These are phyloP conservation scores for Hapalemur alaotrensis DNA, from an alignment of 2,797 vertebrate species.

Conservation along the genomic window DNA sequence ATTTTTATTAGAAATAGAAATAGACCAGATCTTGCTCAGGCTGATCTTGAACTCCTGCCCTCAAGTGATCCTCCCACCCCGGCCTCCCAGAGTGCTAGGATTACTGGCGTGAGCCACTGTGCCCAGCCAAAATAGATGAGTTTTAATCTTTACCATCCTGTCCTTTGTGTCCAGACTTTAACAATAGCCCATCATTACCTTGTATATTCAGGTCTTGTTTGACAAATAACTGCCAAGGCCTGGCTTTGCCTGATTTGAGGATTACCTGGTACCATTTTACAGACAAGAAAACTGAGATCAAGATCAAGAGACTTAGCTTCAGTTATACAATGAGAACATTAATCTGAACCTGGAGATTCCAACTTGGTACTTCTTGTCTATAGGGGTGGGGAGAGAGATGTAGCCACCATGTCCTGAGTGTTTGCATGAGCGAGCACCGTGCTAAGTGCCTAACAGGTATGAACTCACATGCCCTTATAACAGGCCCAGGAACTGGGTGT, in stretches of 20 bases:
- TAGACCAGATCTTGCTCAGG: too few relatives aligned
- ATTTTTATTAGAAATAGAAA: too few relatives aligned
- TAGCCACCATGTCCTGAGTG: fast-evolving
- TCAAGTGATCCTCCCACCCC: too few relatives aligned
- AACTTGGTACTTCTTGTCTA: neutral
- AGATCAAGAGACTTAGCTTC: neutral
- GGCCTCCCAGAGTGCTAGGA: too few relatives aligned
- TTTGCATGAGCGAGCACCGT: neutral
- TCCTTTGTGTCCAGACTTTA: neutral
- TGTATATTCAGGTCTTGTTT: neutral
- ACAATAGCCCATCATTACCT: neutral
- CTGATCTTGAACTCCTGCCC: too few relatives aligned
- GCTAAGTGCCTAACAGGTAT: neutral
- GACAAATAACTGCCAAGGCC: neutral
- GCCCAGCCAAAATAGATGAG: neutral
- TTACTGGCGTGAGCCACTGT: too few relatives aligned
- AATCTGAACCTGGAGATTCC: neutral
- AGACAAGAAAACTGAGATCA: neutral
- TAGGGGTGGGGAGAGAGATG: neutral
- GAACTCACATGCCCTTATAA: neutral
- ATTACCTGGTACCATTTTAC: neutral
- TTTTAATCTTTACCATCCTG: neutral
- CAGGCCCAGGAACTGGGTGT: neutral
- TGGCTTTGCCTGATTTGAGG: neutral
- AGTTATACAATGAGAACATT: neutral